phyloP scores from a whole-genome alignment of 2,888 invertebrate species.

The Rapana venosa region DNA sequence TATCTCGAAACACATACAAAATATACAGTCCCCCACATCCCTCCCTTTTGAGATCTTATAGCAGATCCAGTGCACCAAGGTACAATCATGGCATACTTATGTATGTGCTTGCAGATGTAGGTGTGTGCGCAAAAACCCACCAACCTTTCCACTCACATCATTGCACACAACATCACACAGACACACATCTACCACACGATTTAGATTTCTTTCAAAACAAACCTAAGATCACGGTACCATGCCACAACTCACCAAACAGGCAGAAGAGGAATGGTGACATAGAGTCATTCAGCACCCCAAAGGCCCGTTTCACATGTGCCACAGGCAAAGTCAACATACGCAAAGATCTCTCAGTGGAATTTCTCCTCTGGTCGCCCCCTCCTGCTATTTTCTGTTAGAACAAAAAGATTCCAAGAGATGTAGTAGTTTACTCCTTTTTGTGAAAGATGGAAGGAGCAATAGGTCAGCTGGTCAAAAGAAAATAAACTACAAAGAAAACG shows the following conservation, averaged over 20 bases:
- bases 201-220: too few relatives aligned
- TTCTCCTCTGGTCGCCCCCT: neutral
- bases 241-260: conserved; percentile 27
- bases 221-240: neutral
- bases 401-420: neutral
- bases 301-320: conserved; percentile 35
- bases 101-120: neutral
- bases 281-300: neutral
- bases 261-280: conserved; percentile 41
- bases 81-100: neutral
- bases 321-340: conserved; percentile 42
- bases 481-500: too few relatives aligned
- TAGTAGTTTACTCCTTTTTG: neutral
- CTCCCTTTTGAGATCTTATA: too few relatives aligned
- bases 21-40: too few relatives aligned
- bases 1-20: too few relatives aligned
- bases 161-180: neutral
- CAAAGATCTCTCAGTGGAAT: conserved; percentile 33
- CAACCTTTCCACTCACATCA: neutral
- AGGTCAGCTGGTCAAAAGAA: too few relatives aligned
- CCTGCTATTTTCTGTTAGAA: neutral
- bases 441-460: neutral
- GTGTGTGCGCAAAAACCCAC: neutral
- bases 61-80: too few relatives aligned
- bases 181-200: neutral